phyloP scores from a whole-genome alignment of 23 tunicate genomes.

The Ascidia mentula region DNA sequence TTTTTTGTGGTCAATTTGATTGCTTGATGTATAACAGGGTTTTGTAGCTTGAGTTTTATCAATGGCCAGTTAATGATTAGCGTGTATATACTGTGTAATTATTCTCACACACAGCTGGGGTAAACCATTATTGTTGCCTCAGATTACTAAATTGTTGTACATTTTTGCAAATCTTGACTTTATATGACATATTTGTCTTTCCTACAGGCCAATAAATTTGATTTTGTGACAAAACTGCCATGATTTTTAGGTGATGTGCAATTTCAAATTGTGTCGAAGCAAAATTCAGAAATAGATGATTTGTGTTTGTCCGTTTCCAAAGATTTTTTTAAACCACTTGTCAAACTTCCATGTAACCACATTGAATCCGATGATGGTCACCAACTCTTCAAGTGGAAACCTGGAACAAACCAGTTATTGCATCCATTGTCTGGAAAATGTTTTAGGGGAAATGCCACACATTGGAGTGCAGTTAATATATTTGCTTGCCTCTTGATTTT shows the following conservation, averaged over 20 bases:
- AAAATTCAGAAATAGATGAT: not conserved
- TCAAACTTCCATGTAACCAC: slow-evolving; percentile 31
- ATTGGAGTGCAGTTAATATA: slow-evolving; percentile 53
- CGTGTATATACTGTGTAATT: too few species aligned
- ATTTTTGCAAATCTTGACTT: too few species aligned
- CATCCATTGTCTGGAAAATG: slow-evolving; percentile 49
- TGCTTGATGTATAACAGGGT: too few species aligned
- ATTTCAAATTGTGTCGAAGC: slow-evolving; percentile 54
- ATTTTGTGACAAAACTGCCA: not conserved
- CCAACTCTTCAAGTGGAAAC: slow-evolving; percentile 64
- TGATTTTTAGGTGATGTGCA: slow-evolving; percentile 60
- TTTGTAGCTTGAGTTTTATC: too few species aligned
- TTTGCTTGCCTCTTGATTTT: not conserved
- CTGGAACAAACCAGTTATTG: slow-evolving; percentile 3
- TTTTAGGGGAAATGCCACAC: slow-evolving; percentile 27
- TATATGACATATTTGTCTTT: too few species aligned
- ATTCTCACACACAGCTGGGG: too few species aligned
- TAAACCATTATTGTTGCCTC: too few species aligned
- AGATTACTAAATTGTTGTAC: too few species aligned
- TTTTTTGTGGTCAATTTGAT: too few species aligned
- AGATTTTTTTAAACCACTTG: not conserved
- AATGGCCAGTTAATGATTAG: too few species aligned
- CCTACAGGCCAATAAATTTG: not conserved
- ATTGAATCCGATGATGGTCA: slow-evolving; percentile 25
- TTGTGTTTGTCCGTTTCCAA: slow-evolving; percentile 35